phyloP scores from a whole-genome alignment of 37 sponge, comb jelly and placozoan species.

The Oscarella lobularis region DNA sequence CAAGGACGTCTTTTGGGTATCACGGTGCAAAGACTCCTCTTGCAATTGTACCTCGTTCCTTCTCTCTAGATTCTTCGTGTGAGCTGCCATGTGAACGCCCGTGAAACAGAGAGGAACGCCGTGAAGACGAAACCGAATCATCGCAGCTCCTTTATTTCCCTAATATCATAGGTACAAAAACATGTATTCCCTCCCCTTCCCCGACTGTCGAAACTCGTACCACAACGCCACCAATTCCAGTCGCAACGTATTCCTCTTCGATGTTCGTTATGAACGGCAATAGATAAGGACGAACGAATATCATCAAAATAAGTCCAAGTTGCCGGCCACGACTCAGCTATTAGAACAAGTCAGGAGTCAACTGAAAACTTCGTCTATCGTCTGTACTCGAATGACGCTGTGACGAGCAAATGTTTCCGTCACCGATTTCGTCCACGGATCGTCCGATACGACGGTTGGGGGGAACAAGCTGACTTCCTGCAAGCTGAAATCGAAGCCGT shows the following conservation, averaged over 20 bases:
- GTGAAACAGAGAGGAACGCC: not conserved
- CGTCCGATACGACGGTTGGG: not conserved
- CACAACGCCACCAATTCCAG: not conserved
- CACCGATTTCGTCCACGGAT: not conserved
- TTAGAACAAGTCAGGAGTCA: too few relatives aligned
- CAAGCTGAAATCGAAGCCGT: too few relatives aligned
- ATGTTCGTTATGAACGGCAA: not conserved
- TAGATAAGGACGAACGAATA: not conserved
- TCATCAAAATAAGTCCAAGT: not conserved
- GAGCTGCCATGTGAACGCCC: not conserved
- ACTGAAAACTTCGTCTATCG: too few relatives aligned
- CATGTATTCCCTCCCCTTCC: not conserved
- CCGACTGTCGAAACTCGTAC: not conserved
- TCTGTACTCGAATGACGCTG: too few relatives aligned
- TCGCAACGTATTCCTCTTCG: not conserved
- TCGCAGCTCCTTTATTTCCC: constrained; percentile 1
- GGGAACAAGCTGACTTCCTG: not conserved
- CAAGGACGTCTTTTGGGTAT: too few relatives aligned
- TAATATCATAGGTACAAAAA: not conserved
- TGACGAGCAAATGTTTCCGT: too few relatives aligned
- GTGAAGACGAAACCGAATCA: not conserved
- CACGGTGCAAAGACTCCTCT: too few relatives aligned
- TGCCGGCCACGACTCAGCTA: not conserved
- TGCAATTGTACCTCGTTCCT: not conserved
- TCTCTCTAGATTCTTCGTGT: not conserved